Percentiles rank a stretch among this genome's conserved stretches.
Evolutionary conservation across 2,888 invertebrate species (phyloP).

Genomic region (Reticulitermes lucifugus): DNA sequence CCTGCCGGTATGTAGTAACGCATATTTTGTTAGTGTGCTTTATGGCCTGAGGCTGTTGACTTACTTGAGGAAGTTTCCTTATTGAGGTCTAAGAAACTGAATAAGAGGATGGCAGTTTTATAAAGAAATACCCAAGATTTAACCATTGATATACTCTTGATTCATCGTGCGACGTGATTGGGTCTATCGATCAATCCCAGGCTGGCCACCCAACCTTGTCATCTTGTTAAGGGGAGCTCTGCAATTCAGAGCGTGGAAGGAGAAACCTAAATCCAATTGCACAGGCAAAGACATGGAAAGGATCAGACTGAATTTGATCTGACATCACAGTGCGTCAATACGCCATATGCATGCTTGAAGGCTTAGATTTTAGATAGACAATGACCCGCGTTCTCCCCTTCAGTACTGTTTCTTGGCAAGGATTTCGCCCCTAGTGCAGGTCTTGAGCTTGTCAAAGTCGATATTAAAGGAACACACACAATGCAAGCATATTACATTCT

Average conservation of each 20-base stretch:
- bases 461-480: neutral
- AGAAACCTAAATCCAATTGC: slow-evolving; percentile 20
- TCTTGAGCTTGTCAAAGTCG: neutral
- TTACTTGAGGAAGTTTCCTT: too few relatives aligned
- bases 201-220: slow-evolving; percentile 11
- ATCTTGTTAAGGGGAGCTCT: neutral
- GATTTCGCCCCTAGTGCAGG: neutral
- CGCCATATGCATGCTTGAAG: slow-evolving; percentile 11
- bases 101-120: too few relatives aligned
- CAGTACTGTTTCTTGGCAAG: neutral
- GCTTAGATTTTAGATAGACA: neutral
- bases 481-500: too few relatives aligned
- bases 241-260: neutral
- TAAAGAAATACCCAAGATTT: too few relatives aligned
- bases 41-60: neutral
- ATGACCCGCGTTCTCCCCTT: neutral
- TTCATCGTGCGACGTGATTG: neutral
- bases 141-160: too few relatives aligned
- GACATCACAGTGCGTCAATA: neutral
- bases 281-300: neutral
- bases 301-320: slow-evolving; percentile 4
- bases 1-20: too few relatives aligned
- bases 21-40: neutral
- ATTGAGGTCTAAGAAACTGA: too few relatives aligned
- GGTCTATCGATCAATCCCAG: neutral